These are phyloP conservation scores for Amazona guildingii DNA, from an alignment of 2,113 vertebrate genomes.

Conservation along the genomic window DNA sequence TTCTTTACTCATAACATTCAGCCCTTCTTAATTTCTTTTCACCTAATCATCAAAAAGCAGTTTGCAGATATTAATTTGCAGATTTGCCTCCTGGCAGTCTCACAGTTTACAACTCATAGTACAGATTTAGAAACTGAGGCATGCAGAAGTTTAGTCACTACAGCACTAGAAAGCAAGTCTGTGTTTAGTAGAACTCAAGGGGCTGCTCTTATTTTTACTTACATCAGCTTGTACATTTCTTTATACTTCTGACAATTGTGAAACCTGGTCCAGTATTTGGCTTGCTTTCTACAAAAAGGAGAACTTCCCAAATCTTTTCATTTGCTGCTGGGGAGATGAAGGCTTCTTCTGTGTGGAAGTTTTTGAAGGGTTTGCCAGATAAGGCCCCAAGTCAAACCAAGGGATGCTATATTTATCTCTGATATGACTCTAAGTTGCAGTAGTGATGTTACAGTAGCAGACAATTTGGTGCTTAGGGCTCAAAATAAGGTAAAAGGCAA, in stretches of 20 bases:
- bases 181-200: neutral
- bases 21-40: neutral
- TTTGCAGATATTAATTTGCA: neutral
- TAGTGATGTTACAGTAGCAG: neutral
- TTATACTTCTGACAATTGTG: neutral
- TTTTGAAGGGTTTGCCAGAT: neutral
- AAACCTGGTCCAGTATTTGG: neutral
- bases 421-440: neutral
- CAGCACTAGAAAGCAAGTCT: neutral
- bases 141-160: neutral
- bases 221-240: neutral
- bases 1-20: neutral
- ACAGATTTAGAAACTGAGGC: neutral
- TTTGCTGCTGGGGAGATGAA: neutral
- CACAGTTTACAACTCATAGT: neutral
- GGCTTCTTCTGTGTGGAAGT: neutral
- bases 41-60: neutral
- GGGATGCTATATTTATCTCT: constrained; percentile 13
- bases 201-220: neutral
- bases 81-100: neutral
- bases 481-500: neutral
- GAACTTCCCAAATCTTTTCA: neutral
- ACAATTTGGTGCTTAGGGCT: neutral
- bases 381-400: neutral
- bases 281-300: neutral